Evolutionary conservation across 2,888 invertebrate species (phyloP), one percentile per base, ranked within the genome.

Genomic region (Drosophila buzzatii): DNA sequence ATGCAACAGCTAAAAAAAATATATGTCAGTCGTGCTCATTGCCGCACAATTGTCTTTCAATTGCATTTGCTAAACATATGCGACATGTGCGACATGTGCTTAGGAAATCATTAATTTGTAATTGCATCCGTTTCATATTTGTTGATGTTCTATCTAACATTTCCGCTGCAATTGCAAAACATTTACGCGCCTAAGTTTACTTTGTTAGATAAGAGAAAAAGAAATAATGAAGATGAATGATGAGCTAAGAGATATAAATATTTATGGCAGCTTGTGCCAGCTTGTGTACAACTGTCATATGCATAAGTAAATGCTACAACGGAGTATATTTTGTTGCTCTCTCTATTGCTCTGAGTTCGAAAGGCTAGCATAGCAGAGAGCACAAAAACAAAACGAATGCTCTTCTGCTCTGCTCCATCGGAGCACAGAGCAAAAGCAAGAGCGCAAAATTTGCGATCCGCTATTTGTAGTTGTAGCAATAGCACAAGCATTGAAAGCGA

Each of bases 121-220:
- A 81, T 76, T 69, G 69, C 51, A 66, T 76, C 77, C 77, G 77
- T 14, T 74, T 68, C 58, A 56, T 42, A 67, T 73, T 74, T 77
- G 44, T 4, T 23, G 70, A 59, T 70, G n/a, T 53, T 66, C 58
- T 56, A 53, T 20, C 47, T 62, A 49, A 37, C 59, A 65, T 68
- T 77, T 78, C 74, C 77, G 77, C 45, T 61, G 60, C 53, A 61
- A 76, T 77, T 66, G 62, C 57, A 73, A n/a, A 37, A 61, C 16
- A 58, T 64, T 57, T 57, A 20, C 44, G 44, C 58, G 58, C 37
- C 31, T 42, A 47, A 56, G 47, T 8, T 47, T 60, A 1, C 16
- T 12, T 33, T 8, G 9, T 9, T 2, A 27, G 16, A 16, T n/a
- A 5, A 45, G 45, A n/a, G 14, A 45, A 23, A 23, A 23, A 2